phyloP scores from a whole-genome alignment of 1,140 invertebrate species.

The Drosophila sturtevanti region DNA sequence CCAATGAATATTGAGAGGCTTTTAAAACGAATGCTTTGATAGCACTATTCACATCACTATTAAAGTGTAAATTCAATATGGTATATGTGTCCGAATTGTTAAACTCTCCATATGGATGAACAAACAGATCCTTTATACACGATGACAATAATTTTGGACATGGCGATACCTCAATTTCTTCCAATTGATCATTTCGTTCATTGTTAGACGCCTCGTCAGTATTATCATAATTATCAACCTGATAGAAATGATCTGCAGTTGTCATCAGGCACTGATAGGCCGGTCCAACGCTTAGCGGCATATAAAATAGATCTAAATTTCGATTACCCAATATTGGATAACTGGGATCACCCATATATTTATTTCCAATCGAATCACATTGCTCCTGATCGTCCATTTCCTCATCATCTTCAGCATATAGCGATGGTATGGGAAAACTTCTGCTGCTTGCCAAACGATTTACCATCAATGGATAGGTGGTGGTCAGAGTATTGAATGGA shows the following conservation, averaged over 20 bases:
- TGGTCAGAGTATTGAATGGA: background rate
- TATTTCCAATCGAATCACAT: background rate
- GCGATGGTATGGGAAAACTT: background rate
- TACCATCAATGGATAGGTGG: background rate
- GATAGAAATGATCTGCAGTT: slow-evolving; percentile 27
- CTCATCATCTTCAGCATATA: slow-evolving; percentile 9
- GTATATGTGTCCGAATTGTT: slow-evolving; percentile 33
- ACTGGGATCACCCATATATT: background rate
- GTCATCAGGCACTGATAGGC: slow-evolving; percentile 44
- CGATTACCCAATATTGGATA: slow-evolving; percentile 41
- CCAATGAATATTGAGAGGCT: slow-evolving; percentile 25
- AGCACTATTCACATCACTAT: slow-evolving; percentile 35
- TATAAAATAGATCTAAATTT: slow-evolving; percentile 46
- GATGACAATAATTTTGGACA: slow-evolving; percentile 46
- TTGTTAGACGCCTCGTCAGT: too few species aligned
- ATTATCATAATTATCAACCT: background rate
- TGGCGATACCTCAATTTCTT: background rate
- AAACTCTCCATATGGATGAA: slow-evolving; percentile 7
- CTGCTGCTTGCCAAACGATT: background rate
- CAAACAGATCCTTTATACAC: slow-evolving; percentile 25
- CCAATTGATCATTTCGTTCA: too few species aligned
- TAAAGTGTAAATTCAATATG: slow-evolving; percentile 48
- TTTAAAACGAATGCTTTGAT: slow-evolving; percentile 49
- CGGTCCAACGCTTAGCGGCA: slow-evolving; percentile 48
- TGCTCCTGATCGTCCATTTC: slow-evolving; percentile 7